Conservation (phyloP, 2,113 vertebrate species). For the Pluvialis apricaria region DNA sequence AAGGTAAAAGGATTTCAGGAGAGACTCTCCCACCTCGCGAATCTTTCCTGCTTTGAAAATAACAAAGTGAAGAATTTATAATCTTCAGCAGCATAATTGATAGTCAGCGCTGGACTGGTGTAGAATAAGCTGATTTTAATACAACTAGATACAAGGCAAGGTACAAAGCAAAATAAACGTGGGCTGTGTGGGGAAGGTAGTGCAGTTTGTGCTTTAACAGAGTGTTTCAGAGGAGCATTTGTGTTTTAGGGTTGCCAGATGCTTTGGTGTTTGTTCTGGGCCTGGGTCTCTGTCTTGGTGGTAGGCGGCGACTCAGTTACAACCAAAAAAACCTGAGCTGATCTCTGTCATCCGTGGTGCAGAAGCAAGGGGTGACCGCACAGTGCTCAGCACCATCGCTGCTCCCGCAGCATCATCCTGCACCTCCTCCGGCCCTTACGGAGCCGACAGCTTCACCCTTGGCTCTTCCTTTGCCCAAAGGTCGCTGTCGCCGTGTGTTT, state of each 20-base stretch:
- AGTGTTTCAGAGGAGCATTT: not conserved
- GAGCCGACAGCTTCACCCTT: not conserved
- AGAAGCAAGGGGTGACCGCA: not conserved
- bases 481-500: not conserved
- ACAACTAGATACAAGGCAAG: not conserved
- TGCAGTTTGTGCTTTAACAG: not conserved
- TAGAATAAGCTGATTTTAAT: not conserved
- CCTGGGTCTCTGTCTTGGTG: not conserved
- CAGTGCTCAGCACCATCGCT: not conserved
- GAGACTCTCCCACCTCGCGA: not conserved
- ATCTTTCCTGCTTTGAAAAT: not conserved
- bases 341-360: fast-evolving
- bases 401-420: not conserved
- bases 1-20: constrained; percentile 8
- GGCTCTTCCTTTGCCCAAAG: not conserved
- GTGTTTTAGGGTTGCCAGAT: not conserved
- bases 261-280: not conserved
- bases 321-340: not conserved
- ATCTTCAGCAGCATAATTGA: not conserved
- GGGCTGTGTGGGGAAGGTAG: not conserved
- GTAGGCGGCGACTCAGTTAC: not conserved
- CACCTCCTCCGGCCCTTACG: not conserved
- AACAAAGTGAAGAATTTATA: not conserved
- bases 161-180: not conserved
- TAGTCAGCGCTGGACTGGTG: not conserved